Evolutionary conservation across 2,797 vertebrate species (phyloP).

Genomic region (Oryzias dopingdopingensis): DNA sequence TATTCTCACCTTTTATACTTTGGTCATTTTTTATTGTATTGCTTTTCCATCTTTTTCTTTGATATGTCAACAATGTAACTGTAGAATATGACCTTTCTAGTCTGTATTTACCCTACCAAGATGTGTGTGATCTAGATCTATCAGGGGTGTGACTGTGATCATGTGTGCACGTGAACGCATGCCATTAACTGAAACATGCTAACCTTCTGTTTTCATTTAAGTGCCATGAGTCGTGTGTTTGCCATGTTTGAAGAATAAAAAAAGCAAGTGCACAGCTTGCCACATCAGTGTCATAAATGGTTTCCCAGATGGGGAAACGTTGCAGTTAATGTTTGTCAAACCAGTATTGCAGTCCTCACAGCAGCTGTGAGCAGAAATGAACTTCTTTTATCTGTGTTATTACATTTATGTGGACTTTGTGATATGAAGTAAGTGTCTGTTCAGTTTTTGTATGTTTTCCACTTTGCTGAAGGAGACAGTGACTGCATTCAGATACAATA

Average conservation of each 20-base stretch:
- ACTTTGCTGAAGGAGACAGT: conserved; percentile 72
- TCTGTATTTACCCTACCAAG: conserved; percentile 68
- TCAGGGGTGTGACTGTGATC: conserved; percentile 57
- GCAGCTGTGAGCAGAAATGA: conserved; percentile 57
- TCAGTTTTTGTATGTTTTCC: conserved; percentile 75
- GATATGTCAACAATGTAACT: conserved; percentile 70
- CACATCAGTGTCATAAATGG: conserved; percentile 55
- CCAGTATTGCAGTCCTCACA: conserved; percentile 74
- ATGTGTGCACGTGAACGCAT: conserved; percentile 61
- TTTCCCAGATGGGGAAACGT: conserved; percentile 61
- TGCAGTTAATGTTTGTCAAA: conserved; percentile 58
- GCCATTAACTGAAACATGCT: conserved; percentile 59
- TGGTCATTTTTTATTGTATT: conserved; percentile 68
- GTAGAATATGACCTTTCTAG: conserved; percentile 74
- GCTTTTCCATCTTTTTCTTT: conserved; percentile 71
- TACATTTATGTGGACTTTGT: conserved; percentile 77
- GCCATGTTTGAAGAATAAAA: conserved; percentile 31
- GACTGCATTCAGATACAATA: conserved; percentile 63
- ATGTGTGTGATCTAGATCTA: conserved; percentile 54
- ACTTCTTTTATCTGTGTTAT: conserved; percentile 76
- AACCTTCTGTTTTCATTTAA: conserved; percentile 59
- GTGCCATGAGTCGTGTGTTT: conserved; percentile 63
- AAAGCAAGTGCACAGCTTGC: conserved; percentile 31
- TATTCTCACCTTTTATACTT: conserved; percentile 77
- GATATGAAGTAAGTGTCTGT: conserved; percentile 76